Conservation (phyloP, 2,797 vertebrate species). For the Anguilla marmorata region DNA sequence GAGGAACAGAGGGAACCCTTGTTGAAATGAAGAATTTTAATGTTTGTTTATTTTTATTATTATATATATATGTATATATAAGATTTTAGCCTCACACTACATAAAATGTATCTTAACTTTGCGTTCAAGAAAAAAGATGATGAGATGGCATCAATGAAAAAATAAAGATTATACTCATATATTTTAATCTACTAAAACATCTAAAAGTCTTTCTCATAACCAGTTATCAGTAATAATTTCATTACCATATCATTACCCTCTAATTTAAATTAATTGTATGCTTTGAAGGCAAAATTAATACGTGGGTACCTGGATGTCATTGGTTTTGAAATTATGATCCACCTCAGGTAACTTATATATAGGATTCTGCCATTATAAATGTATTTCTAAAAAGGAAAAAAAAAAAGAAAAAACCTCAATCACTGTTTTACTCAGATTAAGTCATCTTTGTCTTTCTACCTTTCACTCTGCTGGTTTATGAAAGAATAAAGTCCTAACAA, state of each 20-base stretch:
- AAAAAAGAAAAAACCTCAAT: background rate
- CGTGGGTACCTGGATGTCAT: background rate
- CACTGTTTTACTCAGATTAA: background rate
- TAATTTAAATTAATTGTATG: conserved; percentile 3
- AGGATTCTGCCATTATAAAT: background rate
- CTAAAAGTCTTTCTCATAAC: background rate
- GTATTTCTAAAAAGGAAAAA: background rate
- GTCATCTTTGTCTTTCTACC: background rate
- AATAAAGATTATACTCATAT: background rate
- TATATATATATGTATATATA: background rate
- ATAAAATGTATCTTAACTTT: background rate
- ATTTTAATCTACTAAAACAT: background rate
- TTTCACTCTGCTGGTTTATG: background rate
- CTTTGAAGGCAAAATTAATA: background rate
- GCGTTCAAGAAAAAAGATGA: background rate
- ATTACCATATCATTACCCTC: background rate
- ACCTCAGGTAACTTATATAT: background rate
- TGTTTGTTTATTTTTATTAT: background rate
- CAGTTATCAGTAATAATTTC: background rate
- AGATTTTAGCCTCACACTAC: background rate
- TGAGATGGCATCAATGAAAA: background rate
- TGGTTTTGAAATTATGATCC: background rate
- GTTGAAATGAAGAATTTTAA: background rate
- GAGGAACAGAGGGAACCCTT: background rate
- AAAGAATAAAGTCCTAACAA: background rate